These are phyloP conservation scores for Phragmatobia fuliginosa DNA, from an alignment of 2,888 invertebrate genomes.

Conservation along the genomic window DNA sequence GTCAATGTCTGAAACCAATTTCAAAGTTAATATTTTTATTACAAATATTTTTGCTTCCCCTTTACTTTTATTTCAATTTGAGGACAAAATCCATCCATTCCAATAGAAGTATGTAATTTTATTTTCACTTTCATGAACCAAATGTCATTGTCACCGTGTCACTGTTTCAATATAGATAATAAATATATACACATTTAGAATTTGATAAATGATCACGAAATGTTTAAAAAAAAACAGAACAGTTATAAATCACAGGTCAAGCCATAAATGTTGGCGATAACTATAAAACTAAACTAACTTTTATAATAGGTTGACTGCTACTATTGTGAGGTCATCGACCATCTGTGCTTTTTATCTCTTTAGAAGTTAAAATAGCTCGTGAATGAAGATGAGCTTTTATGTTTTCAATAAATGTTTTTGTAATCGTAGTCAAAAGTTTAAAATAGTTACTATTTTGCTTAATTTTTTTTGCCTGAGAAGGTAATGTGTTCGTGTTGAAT, in stretches of 20 bases:
- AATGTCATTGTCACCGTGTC: not conserved
- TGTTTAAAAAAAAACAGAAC: not conserved
- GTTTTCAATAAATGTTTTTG: not conserved
- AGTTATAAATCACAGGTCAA: not conserved
- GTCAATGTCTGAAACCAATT: too few relatives aligned
- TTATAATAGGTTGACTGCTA: slow-evolving; percentile 3
- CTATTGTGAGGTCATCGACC: slow-evolving; percentile 14
- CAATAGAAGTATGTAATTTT: not conserved
- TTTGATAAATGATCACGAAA: not conserved
- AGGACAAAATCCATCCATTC: too few relatives aligned
- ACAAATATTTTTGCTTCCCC: too few relatives aligned
- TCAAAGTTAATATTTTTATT: not conserved
- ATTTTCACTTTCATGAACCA: not conserved
- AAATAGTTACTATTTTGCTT: not conserved
- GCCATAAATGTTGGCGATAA: not conserved
- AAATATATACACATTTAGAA: not conserved
- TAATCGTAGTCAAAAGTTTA: not conserved
- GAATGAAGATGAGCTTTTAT: not conserved
- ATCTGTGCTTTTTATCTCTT: slow-evolving; percentile 18
- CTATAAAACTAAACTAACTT: slow-evolving; percentile 1
- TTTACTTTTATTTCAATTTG: too few relatives aligned
- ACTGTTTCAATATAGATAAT: not conserved
- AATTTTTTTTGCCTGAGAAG: not conserved
- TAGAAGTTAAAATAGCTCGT: not conserved
- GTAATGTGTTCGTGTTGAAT: not conserved